Evolutionary conservation across 2,888 invertebrate genomes (phyloP), one percentile per base, ranked within the genome.

Genomic region (Drosophila greeni): DNA sequence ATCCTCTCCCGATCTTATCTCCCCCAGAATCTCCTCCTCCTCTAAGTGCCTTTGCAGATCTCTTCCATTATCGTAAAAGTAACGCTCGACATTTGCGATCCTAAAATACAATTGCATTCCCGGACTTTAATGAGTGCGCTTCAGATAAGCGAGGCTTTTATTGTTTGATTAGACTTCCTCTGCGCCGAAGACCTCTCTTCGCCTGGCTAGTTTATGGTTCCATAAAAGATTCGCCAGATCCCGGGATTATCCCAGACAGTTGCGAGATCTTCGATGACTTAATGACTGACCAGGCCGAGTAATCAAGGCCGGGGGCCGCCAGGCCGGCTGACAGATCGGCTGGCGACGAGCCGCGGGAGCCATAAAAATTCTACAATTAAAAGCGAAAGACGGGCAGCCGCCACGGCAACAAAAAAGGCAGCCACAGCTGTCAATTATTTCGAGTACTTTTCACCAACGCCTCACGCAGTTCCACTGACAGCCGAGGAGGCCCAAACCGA

Each of bases 371-470:
- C 76, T 72, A 84, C 84, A 81, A 81, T 81, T 81, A 81, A 85
- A 81, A 85, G 70, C 76, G 53, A 56, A 61, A 45, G 45, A 68
- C 68, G 26, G 18, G 42, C 58, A 56, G 58, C 43, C 24, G 45
- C 20, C 65, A 72, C 66, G 69, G 81, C 66, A 85, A 79, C 82
- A 81, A 81, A 81, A 85, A 85, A 81, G 83, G 74, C 84, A 79
- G 82, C 85, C 77, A 84, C 81, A 82, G 81, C 81, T 82, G 81
- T 85, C 85, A 82, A 82, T 82, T 85, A 85, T 82, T 82, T 82
- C 81, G 85, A 85, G 85, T 82, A 85, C 81, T 81, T 81, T 81
- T 85, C 85, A 85, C 85, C 81, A 85, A 85, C 83, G 85, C 85
- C 84, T 84, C 85, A 82, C 78, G 78, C 78, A 85, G 78, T 20